A percentile compares a stretch with the other conserved stretches of the same genome.
Conservation (phyloP, 2,797 vertebrate genomes). For the Phoxinus dragarum region DNA sequence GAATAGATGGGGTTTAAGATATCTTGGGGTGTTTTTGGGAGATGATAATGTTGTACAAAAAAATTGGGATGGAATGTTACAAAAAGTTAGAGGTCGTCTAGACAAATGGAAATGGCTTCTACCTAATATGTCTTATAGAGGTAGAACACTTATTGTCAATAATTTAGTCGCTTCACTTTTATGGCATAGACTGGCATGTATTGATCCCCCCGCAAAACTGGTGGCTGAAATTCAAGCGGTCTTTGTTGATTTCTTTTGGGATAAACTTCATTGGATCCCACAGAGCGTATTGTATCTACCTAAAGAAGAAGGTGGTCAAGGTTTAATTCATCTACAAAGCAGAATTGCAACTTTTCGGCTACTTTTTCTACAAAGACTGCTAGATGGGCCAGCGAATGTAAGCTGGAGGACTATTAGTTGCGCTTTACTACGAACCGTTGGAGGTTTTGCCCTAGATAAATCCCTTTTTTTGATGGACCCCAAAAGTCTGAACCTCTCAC, state of each 20-base stretch:
- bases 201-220: too few species aligned
- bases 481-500: background rate
- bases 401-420: background rate
- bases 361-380: background rate
- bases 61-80: too few species aligned
- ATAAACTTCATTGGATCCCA: background rate
- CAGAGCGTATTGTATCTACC: background rate
- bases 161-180: too few species aligned
- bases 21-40: background rate
- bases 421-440: background rate
- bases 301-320: background rate
- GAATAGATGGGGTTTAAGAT: background rate
- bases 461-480: background rate
- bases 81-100: too few species aligned
- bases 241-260: conserved; percentile 30
- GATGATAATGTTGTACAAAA: background rate
- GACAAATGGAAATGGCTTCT: too few species aligned
- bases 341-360: conserved; percentile 3
- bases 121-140: conserved; percentile 1
- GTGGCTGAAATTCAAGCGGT: too few species aligned
- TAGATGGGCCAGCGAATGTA: background rate
- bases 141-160: background rate
- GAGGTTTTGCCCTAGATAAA: background rate
- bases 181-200: too few species aligned
- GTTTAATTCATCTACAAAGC: background rate